A percentile compares a stretch with the other conserved stretches of the same genome.
Evolutionary conservation across 2,113 vertebrate species (phyloP).

Genomic region (Semicossyphus pulcher): DNA sequence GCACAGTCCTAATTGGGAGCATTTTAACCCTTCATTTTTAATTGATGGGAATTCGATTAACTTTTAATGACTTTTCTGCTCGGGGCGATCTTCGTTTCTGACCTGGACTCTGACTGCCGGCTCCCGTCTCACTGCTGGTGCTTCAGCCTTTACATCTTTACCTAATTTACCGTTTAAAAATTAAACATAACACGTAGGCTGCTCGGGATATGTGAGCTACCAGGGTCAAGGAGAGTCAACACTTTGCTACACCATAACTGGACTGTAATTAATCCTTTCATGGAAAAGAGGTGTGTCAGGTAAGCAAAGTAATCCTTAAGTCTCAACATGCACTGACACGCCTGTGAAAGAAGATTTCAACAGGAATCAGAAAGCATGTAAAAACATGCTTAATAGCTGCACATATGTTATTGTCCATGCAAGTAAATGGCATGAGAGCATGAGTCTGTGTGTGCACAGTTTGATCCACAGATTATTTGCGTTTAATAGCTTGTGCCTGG

Average conservation of each 20-base stretch:
- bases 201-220: too few species aligned
- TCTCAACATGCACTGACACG: too few species aligned
- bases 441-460: neutral
- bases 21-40: slow-evolving; percentile 22
- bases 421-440: too few species aligned
- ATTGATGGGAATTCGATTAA: slow-evolving; percentile 6
- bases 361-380: too few species aligned
- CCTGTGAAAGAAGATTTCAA: too few species aligned
- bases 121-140: neutral
- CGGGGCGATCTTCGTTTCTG: neutral
- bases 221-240: neutral
- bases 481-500: neutral
- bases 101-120: neutral
- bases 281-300: neutral
- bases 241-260: too few species aligned
- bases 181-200: neutral
- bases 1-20: neutral
- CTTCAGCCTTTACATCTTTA: neutral
- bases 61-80: slow-evolving; percentile 16
- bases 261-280: neutral
- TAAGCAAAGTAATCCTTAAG: neutral
- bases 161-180: neutral
- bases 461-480: neutral
- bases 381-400: too few species aligned
- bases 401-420: too few species aligned